Evolutionary conservation across 2,888 invertebrate species (phyloP), one percentile per base, ranked within the genome.

Genomic region (Byasa hedistus): DNA sequence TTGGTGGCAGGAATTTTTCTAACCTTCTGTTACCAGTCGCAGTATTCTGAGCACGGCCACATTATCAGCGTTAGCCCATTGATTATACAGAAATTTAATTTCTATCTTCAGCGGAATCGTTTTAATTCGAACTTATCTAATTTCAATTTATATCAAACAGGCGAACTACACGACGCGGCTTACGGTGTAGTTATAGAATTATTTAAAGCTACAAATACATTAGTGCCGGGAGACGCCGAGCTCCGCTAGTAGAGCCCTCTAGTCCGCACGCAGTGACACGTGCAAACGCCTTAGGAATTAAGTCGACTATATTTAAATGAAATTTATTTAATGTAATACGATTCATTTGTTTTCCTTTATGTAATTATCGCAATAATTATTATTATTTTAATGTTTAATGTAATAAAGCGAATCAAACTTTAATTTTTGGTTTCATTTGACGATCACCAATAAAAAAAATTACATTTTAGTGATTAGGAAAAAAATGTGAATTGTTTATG

Each of bases 351-450:
- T 65, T 65, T 65, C 32, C 80, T 85, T 83, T 76, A 83, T 76
- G 78, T 76, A 77, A 77, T 78, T 76, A 78, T 79, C 80, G 80
- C 81, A 81, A 83, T 84, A 77, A 82, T 85, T 80, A 82, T 85
- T 80, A 82, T 84, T 79, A 84, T 84, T 85, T 87, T 84, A 78
- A 84, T 83, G 82, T 87, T 82, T 86, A 87, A 80, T 85, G 80
- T 84, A 89, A 84, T 86, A 85, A 86, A 86, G 80, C 83, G 83
- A 83, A 88, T 83, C 84, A 87, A 86, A 85, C 83, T 86, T 81
- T 82, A 73, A 71, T 39, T 22, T 65, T 61, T 68, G 71, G 69
- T 77, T 80, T 81, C 64, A 61, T 58, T 58, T 61, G 64, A 69
- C 64, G n/a, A n/a, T n/a, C n/a, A n/a, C n/a, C n/a, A n/a, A n/a